Evolutionary conservation across 2,888 invertebrate genomes (phyloP).

Genomic region (Mystacides longicornis): DNA sequence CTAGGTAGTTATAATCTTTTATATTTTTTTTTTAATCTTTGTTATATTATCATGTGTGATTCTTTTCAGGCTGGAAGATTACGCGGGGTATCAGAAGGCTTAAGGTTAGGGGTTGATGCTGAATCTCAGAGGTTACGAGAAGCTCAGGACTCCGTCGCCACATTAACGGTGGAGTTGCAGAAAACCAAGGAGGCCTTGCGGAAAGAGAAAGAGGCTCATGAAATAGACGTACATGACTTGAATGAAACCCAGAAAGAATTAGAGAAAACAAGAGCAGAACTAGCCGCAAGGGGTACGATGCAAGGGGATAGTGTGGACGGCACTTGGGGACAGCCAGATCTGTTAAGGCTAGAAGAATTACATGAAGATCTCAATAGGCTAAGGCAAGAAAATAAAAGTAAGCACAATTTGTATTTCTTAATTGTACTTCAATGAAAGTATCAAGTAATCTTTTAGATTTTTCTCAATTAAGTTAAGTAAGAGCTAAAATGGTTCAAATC

Average conservation of each 20-base stretch:
- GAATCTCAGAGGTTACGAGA: constrained; percentile 47
- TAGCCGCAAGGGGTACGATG: constrained; percentile 39
- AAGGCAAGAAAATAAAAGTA: constrained; percentile 65
- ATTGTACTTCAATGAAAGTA: constrained; percentile 38
- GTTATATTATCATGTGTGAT: too few species aligned
- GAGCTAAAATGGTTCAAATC: too few species aligned
- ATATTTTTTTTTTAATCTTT: too few species aligned
- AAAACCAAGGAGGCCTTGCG: constrained; percentile 44
- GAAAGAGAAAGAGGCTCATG: constrained; percentile 44
- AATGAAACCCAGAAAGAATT: constrained; percentile 61
- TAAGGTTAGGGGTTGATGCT: constrained; percentile 51
- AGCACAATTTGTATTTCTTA: too few species aligned
- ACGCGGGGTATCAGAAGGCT: constrained; percentile 51
- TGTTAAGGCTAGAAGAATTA: constrained; percentile 67
- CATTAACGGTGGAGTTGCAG: constrained; percentile 43
- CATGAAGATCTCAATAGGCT: constrained; percentile 66
- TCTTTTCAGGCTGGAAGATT: constrained; percentile 40
- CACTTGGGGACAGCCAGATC: constrained; percentile 51
- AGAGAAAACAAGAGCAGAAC: constrained; percentile 56
- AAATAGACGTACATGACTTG: constrained; percentile 51
- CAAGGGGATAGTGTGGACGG: constrained; percentile 24
- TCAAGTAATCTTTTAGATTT: constrained; percentile 1
- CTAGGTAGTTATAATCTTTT: too few species aligned
- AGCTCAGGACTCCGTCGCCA: constrained; percentile 45
- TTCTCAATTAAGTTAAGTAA: neutral